Evolutionary conservation across 2,888 invertebrate genomes (phyloP).

Genomic region (Portevinia maculata): DNA sequence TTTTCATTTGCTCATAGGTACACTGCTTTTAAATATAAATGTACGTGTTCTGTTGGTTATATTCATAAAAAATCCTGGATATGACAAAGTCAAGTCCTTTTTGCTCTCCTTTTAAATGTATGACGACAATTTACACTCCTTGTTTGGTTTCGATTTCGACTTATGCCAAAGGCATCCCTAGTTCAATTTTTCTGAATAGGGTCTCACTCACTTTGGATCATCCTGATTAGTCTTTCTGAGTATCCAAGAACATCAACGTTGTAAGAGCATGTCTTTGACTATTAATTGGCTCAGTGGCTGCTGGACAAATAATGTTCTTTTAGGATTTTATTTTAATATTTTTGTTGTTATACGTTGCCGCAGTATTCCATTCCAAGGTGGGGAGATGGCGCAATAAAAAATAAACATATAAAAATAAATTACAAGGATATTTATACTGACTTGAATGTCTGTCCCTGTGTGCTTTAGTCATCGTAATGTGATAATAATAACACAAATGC

Average conservation of each 20-base stretch:
- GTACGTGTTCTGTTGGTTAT: slow-evolving; percentile 7
- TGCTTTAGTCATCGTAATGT: slow-evolving; percentile 7
- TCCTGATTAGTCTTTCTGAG: slow-evolving; percentile 13
- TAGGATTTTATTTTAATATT: not conserved
- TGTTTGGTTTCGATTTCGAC: not conserved
- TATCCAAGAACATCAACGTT: too few species aligned
- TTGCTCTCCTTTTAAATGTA: not conserved
- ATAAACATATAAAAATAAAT: slow-evolving; percentile 22
- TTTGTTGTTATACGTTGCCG: slow-evolving; percentile 6
- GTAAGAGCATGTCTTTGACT: not conserved
- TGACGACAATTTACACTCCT: slow-evolving; percentile 13
- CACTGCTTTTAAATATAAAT: slow-evolving; percentile 33
- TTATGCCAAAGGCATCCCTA: slow-evolving; percentile 2
- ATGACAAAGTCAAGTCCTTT: slow-evolving; percentile 37
- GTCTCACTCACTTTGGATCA: slow-evolving; percentile 1
- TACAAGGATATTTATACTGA: not conserved
- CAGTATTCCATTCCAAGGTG: slow-evolving; percentile 25
- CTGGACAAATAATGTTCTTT: not conserved
- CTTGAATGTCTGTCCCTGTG: slow-evolving; percentile 1
- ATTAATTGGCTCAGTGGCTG: not conserved
- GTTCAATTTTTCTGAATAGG: slow-evolving; percentile 4
- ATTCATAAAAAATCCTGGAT: slow-evolving; percentile 58
- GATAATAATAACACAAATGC: not conserved
- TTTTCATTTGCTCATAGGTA: slow-evolving; percentile 18
- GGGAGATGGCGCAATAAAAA: too few species aligned